Evolutionary conservation across 2,888 invertebrate genomes (phyloP).

Genomic region (Molorchus minor): DNA sequence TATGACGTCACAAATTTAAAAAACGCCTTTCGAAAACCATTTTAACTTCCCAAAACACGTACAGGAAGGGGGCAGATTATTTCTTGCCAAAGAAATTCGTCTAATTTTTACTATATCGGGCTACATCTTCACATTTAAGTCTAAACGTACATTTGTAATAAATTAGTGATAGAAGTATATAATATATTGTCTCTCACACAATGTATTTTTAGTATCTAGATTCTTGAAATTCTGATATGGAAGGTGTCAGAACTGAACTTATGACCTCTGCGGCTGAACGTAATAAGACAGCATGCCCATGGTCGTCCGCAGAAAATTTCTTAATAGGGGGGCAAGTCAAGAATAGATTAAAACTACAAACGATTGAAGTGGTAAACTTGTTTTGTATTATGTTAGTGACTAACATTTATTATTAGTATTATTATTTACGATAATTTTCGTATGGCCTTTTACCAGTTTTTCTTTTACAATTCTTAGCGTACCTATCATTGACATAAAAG

Average conservation of each 20-base stretch:
- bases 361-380: too few species aligned
- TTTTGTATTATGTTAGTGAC: too few species aligned
- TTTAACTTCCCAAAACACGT: slow-evolving; percentile 38
- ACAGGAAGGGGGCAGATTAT: slow-evolving; percentile 27
- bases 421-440: too few species aligned
- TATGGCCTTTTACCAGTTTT: too few species aligned
- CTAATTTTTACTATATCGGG: slow-evolving; percentile 44
- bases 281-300: too few species aligned
- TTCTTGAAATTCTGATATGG: slow-evolving; percentile 15
- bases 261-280: background rate
- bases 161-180: slow-evolving; percentile 44
- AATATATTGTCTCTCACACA: slow-evolving; percentile 44
- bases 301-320: too few species aligned
- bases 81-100: slow-evolving; percentile 40
- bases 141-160: slow-evolving; percentile 40
- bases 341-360: too few species aligned
- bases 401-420: too few species aligned
- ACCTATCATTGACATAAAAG: too few species aligned
- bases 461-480: too few species aligned
- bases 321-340: too few species aligned
- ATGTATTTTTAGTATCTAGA: slow-evolving; percentile 34
- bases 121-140: slow-evolving; percentile 44
- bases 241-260: slow-evolving; percentile 11
- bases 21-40: slow-evolving; percentile 44
- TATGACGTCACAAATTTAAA: slow-evolving; percentile 52